Conservation (phyloP, 2,113 vertebrate genomes). For the Rutilus rutilus region DNA sequence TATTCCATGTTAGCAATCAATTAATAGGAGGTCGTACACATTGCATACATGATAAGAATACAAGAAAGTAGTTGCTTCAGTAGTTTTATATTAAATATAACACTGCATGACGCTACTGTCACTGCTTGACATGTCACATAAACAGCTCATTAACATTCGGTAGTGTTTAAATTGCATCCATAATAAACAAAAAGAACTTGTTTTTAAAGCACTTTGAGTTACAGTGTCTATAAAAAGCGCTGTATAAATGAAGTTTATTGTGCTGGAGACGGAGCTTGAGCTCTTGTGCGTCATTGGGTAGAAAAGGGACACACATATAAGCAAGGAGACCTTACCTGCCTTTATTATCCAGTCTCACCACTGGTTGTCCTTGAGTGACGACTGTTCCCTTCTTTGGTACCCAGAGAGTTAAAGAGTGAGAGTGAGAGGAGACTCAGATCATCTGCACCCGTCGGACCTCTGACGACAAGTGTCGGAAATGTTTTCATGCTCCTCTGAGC, state of each 20-base stretch:
- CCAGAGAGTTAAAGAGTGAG: constrained; percentile 15
- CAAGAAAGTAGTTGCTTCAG: not conserved
- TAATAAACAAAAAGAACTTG: not conserved
- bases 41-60: not conserved
- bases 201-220: constrained; percentile 8
- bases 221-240: not conserved
- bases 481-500: constrained; percentile 51
- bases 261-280: not conserved
- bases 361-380: constrained; percentile 31
- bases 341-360: constrained; percentile 32
- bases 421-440: constrained; percentile 19
- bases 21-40: not conserved
- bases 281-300: constrained; percentile 23
- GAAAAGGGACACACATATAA: not conserved
- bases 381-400: not conserved
- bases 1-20: not conserved
- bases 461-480: constrained; percentile 50
- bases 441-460: constrained; percentile 27
- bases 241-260: constrained; percentile 22
- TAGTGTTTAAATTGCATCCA: not conserved
- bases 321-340: constrained; percentile 34
- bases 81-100: not conserved
- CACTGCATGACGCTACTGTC: not conserved
- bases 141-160: not conserved
- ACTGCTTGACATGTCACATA: too few relatives aligned